phyloP scores from a whole-genome alignment of 1,140 invertebrate genomes.

The Trichonephila clavata region DNA sequence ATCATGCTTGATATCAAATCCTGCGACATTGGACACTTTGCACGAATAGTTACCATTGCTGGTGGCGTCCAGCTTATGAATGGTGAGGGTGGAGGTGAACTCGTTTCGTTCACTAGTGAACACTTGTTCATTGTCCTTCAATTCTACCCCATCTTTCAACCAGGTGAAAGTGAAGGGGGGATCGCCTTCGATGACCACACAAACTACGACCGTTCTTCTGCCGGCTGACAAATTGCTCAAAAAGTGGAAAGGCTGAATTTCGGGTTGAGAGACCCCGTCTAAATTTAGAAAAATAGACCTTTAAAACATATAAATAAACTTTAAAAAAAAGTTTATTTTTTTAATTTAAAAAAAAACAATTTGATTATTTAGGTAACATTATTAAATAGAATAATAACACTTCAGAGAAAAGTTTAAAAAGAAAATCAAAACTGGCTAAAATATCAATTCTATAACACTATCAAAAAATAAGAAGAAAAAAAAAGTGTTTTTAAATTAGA shows the following conservation, averaged over 20 bases:
- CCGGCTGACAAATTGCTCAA: conserved; percentile 85
- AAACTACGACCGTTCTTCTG: conserved; percentile 84
- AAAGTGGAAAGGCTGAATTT: conserved; percentile 77
- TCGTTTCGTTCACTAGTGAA: background rate
- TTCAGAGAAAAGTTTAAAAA: too few species aligned
- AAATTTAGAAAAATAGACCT: background rate
- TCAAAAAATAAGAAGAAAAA: too few species aligned
- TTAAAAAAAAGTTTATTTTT: too few species aligned
- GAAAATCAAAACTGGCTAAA: too few species aligned
- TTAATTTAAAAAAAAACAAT: too few species aligned
- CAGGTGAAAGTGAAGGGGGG: conserved; percentile 77
- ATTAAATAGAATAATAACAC: too few species aligned
- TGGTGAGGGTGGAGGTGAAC: conserved; percentile 11
- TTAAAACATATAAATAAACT: too few species aligned
- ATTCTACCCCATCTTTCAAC: conserved; percentile 76
- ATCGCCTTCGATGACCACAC: conserved; percentile 77
- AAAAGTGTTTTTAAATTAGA: too few species aligned
- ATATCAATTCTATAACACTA: too few species aligned
- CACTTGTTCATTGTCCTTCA: background rate
- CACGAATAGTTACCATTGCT: conserved; percentile 56
- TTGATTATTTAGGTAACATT: too few species aligned
- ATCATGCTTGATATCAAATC: background rate
- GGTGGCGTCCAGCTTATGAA: background rate
- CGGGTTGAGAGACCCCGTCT: conserved; percentile 11
- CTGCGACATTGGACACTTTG: background rate